Base-by-base conservation (phyloP, 2,888 invertebrate genomes). In the Lepidocyrtinus sp. region DNA sequence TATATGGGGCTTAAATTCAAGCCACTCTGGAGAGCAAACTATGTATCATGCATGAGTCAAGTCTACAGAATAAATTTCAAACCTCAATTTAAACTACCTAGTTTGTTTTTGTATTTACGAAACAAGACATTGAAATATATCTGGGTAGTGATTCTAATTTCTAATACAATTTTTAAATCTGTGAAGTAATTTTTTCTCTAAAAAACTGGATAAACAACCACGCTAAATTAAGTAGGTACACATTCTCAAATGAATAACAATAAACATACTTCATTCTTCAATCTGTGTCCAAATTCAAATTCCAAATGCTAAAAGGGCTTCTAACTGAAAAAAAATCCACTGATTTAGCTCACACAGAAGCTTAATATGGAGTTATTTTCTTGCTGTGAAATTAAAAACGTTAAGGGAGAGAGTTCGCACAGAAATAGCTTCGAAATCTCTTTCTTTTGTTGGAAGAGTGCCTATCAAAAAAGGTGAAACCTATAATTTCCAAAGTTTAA, bases 401-500 rank as follows among this genome's bases (percentile, higher is more conserved):
- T 36, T 7, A 36, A 36, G 36, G 12, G 12, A 36, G 12, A 36
- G 36, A 12, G 36, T 12, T 36, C 12, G 12, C 5, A 36, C 5
- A 7, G 12, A 36, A 36, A 36, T 36, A 7, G 36, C 36, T 36
- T 36, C 12, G 5, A 12, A 36, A 12, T 7, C 5, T 12, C 5
- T 36, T 36, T 36, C 36, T 36, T 36, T 36, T 36, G 36, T n/a
- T 36, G 36, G 12, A 36, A 36, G 5, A 36, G 36, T 36, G 21
- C 36, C 17, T 46, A 24, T 15, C 64, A 21, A 64, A 72, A 17
- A 55, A 50, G 64, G 63, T 64, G 27, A 67, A 74, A 67, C 59
- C 21, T 55, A 64, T 74, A 74, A 74, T 74, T 74, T 74, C 50
- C 65, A 64, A 21, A 19, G 63, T 25, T 72, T 74, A 59, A 59